These are phyloP conservation scores for Sarcophilus harrisii DNA, from an alignment of 2,797 vertebrate species.

Conservation along the genomic window DNA sequence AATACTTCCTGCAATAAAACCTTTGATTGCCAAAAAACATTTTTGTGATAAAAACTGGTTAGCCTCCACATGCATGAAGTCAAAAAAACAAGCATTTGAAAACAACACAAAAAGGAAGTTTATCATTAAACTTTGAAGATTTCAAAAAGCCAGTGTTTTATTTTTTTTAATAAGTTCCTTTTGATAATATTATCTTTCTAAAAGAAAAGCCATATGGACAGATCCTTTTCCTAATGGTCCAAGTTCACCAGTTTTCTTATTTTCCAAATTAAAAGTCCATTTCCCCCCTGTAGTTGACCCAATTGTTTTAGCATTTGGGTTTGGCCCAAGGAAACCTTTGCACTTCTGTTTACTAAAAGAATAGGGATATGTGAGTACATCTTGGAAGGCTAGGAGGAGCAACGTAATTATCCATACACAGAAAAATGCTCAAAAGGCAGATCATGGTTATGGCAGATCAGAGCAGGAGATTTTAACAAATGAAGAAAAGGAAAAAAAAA, in stretches of 20 bases:
- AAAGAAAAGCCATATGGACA: slow-evolving; percentile 28
- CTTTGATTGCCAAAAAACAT: slow-evolving; percentile 61
- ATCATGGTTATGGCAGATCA: neutral
- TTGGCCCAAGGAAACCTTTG: neutral
- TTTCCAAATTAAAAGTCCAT: neutral
- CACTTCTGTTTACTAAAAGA: neutral
- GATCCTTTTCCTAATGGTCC: neutral
- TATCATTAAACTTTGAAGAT: neutral
- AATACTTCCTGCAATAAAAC: slow-evolving; percentile 68
- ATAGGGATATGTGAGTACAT: neutral
- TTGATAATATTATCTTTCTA: slow-evolving; percentile 28
- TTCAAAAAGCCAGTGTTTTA: neutral
- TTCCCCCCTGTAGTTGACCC: neutral
- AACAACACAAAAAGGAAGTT: neutral
- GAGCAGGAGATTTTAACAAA: neutral
- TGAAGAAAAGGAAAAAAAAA: neutral
- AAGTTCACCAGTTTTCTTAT: neutral
- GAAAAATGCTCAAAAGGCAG: neutral
- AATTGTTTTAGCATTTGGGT: neutral
- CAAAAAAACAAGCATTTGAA: slow-evolving; percentile 7
- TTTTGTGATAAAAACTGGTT: slow-evolving; percentile 42
- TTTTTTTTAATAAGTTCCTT: neutral
- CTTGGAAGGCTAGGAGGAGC: neutral
- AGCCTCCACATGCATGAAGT: slow-evolving; percentile 20
- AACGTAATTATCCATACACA: neutral